Evolutionary conservation across 2,797 vertebrate species (phyloP), one percentile per base, ranked within the genome.

Genomic region (Trachops cirrhosus): DNA sequence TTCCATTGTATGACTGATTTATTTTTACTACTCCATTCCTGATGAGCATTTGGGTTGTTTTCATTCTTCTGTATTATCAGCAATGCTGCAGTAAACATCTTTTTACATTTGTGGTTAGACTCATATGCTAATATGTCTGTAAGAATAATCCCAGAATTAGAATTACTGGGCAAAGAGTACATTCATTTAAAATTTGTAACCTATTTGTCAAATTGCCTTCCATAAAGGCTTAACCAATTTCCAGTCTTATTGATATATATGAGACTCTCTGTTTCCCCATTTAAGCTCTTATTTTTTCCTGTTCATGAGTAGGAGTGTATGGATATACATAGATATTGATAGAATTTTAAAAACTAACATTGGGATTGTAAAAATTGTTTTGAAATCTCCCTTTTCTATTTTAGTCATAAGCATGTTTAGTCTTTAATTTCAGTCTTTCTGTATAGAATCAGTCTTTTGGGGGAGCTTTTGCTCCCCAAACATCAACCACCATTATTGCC

Each of bases 121-220:
- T 73, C 32, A 54, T 57, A 3, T 87, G 46, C 52, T 89, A 71
- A 73, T 52, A n/a, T 15, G 39, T 62, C 48, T 90, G 44, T 93
- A 90, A 83, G 80, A 86, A 90, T 86, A 86, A 90, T 90, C 44
- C 19, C 19, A 57, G 59, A 54, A 77, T 39, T 83, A 24, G 71
- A 91, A 86, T 91, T 95, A 34, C 34, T 88, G 19, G 9, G 12
- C 48, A 91, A 78, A 93, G 75, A 89, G 44, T 52, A 71, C 18
- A 32, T 86, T 29, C 32, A 24, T 90, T 93, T 93, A 86, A 86
- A 91, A 89, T 54, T 59, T 75, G 59, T 80, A 54, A 84, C 78
- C n/a, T 83, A 9, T 64, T 73, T 91, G 18, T 89, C 37, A 86
- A 86, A 70, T 59, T 92, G 32, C 39, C 34, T 93, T 77, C 29